phyloP scores from a whole-genome alignment of 2,113 vertebrate species.

The Sceloporus undulatus region DNA sequence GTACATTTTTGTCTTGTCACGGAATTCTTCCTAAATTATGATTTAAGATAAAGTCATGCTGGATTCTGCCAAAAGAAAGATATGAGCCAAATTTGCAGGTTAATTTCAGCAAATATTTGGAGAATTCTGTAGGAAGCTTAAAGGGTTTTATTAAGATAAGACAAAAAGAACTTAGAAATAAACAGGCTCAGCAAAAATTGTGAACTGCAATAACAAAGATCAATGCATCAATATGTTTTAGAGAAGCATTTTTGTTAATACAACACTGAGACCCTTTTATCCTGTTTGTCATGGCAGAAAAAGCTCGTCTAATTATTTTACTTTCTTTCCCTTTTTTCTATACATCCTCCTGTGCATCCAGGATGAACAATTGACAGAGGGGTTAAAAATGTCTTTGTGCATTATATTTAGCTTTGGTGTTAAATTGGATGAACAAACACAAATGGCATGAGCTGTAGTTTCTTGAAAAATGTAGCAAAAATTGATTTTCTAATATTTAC shows the following conservation, averaged over 20 bases:
- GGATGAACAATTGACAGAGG: neutral
- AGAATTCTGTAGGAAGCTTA: neutral
- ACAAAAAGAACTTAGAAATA: neutral
- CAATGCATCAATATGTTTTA: neutral
- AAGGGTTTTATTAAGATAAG: neutral
- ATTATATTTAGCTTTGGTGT: neutral
- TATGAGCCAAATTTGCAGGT: neutral
- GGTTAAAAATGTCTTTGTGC: neutral
- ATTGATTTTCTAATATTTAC: slow-evolving; percentile 11
- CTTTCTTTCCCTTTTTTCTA: neutral
- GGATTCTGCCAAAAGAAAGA: neutral
- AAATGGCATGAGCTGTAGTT: slow-evolving; percentile 15
- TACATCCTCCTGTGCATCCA: neutral
- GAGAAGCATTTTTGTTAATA: neutral
- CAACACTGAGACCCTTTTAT: neutral
- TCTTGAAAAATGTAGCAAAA: neutral
- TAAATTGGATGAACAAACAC: neutral
- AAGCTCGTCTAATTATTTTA: neutral
- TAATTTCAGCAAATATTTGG: neutral
- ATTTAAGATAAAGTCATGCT: neutral
- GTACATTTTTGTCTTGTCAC: neutral
- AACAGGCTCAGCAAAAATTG: neutral
- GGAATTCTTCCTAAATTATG: neutral
- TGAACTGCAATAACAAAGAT: neutral
- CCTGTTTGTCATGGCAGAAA: neutral